A percentile compares a stretch with the other conserved stretches of the same genome.
These are phyloP conservation scores for Phataginus tricuspis DNA, from an alignment of 2,797 vertebrate species.

Conservation along the genomic window DNA sequence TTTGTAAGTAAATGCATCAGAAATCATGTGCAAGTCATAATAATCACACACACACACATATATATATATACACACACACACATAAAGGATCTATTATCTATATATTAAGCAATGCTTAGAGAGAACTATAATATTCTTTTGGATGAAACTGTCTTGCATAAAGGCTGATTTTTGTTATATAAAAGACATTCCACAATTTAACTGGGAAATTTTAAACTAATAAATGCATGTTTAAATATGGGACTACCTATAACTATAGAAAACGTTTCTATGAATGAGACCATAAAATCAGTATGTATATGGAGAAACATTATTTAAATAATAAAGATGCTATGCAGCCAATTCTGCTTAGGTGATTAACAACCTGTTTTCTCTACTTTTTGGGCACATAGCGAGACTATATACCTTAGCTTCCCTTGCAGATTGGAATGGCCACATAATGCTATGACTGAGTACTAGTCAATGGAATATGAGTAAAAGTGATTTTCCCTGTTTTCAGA, in stretches of 20 bases:
- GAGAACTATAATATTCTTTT: neutral
- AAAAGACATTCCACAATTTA: neutral
- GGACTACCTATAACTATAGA: neutral
- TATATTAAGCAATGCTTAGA: neutral
- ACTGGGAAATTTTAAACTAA: neutral
- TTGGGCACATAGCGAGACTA: neutral
- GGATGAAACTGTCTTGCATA: neutral
- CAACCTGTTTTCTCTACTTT: neutral
- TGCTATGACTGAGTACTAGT: neutral
- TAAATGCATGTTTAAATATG: neutral
- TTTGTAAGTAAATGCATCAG: neutral
- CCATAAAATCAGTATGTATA: neutral
- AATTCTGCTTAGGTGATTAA: neutral
- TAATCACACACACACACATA: neutral
- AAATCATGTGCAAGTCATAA: constrained; percentile 36
- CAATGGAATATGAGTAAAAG: neutral
- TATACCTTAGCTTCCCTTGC: neutral
- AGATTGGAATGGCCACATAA: neutral
- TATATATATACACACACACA: neutral
- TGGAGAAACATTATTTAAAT: constrained; percentile 38
- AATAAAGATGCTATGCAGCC: neutral
- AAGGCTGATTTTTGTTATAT: constrained; percentile 17
- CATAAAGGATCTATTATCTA: neutral
- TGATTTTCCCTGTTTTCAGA: neutral
- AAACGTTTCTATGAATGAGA: neutral